Conservation (phyloP, 92 coral and sea anemone species). For the Palythoa grandiflora region DNA sequence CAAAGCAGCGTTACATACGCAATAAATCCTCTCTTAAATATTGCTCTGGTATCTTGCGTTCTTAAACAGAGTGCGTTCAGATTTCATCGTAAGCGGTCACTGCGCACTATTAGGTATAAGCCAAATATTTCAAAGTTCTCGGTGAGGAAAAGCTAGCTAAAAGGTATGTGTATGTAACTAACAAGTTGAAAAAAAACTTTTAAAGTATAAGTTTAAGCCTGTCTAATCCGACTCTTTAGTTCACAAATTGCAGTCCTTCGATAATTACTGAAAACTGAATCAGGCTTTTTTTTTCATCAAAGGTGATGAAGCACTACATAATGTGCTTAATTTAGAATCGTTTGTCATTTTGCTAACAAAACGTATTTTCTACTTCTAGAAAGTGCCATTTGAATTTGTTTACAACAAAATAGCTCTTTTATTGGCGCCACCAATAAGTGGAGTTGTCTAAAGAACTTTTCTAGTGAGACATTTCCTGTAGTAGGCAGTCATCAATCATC, state of each 20-base stretch:
- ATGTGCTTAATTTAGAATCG: neutral
- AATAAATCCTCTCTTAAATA: neutral
- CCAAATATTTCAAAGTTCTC: neutral
- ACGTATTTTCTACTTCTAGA: slow-evolving; percentile 28
- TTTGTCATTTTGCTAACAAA: slow-evolving; percentile 10
- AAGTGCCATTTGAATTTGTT: slow-evolving; percentile 27
- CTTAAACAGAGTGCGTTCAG: neutral
- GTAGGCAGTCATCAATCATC: slow-evolving; percentile 22
- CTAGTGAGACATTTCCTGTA: slow-evolving; percentile 34
- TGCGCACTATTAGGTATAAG: neutral
- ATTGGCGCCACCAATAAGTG: slow-evolving; percentile 43
- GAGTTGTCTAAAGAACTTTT: slow-evolving; percentile 25
- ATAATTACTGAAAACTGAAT: neutral
- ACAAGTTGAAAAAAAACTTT: neutral
- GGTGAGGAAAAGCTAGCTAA: neutral
- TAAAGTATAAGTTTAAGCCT: neutral
- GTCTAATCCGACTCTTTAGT: neutral
- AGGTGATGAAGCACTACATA: neutral
- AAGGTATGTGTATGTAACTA: neutral
- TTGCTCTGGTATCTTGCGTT: slow-evolving; percentile 14
- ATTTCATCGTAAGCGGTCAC: neutral
- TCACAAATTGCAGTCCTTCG: neutral
- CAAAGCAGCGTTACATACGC: neutral
- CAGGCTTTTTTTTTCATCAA: neutral
- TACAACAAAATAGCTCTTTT: slow-evolving; percentile 18